Evolutionary conservation across 2,797 vertebrate genomes (phyloP).

Genomic region (Presbytis comata): DNA sequence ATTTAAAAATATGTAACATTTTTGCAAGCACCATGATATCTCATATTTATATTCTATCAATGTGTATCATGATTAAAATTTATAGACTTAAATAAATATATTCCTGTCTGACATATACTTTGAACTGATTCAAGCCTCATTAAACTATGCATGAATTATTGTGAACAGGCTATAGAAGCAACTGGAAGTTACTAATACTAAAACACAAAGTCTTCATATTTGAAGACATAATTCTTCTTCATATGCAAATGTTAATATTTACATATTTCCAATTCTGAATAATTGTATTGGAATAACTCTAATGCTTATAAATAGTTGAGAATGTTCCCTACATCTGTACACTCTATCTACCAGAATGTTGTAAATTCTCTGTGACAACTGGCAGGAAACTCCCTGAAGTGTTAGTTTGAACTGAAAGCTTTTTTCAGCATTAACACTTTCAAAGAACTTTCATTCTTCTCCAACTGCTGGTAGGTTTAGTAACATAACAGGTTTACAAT

Average conservation of each 20-base stretch:
- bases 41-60: constrained; percentile 16
- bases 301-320: not conserved
- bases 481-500: not conserved
- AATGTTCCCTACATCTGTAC: not conserved
- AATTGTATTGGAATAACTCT: not conserved
- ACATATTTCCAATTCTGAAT: constrained; percentile 1
- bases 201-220: not conserved
- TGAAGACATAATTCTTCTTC: not conserved
- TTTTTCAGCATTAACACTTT: not conserved
- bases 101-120: not conserved
- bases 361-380: not conserved
- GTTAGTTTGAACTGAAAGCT: not conserved
- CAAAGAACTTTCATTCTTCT: not conserved
- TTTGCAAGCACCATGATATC: not conserved
- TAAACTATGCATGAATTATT: not conserved
- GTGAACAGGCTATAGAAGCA: not conserved
- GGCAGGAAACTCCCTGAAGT: not conserved
- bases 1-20: constrained; percentile 9
- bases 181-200: not conserved
- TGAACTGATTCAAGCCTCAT: not conserved
- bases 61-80: not conserved
- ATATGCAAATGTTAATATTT: not conserved
- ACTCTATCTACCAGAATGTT: not conserved
- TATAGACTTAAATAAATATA: not conserved
- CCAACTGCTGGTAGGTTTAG: not conserved